Percentiles rank a stretch among this genome's conserved stretches.
These are phyloP conservation scores for Phyllostomus discolor DNA, from an alignment of 2,113 vertebrate species.

Conservation along the genomic window DNA sequence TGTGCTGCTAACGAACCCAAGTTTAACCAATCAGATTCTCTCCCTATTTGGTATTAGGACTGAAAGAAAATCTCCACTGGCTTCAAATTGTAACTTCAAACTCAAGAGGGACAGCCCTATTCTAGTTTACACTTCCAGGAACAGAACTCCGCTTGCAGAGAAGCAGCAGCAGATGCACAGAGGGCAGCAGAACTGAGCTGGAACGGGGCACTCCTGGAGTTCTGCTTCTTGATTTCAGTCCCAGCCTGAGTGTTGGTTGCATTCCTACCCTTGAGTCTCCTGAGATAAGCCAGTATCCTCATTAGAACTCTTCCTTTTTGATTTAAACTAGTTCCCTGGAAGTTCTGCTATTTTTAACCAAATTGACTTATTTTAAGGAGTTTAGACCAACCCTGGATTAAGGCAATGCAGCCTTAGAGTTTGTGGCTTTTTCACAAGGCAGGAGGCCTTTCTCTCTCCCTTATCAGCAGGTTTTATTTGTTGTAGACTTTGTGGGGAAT, in stretches of 20 bases:
- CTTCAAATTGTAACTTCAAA: neutral
- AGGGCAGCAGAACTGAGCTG: neutral
- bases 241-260: neutral
- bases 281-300: neutral
- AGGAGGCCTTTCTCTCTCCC: neutral
- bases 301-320: neutral
- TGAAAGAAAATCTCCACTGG: neutral
- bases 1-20: neutral
- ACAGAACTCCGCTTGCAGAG: neutral
- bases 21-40: neutral
- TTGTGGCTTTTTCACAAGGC: neutral
- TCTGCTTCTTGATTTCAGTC: neutral
- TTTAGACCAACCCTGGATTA: neutral
- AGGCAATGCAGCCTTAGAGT: neutral
- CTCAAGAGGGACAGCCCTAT: neutral
- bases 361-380: neutral
- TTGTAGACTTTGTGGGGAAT: neutral
- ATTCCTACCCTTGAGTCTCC: neutral
- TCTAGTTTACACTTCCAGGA: neutral
- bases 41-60: neutral
- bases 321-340: slow-evolving; percentile 3
- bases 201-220: neutral
- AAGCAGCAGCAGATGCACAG: neutral
- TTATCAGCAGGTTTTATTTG: neutral
- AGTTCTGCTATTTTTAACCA: slow-evolving; percentile 21